Evolutionary conservation across 1,140 invertebrate genomes (phyloP), one percentile per base, ranked within the genome.

Genomic region (Tachypleus tridentatus): DNA sequence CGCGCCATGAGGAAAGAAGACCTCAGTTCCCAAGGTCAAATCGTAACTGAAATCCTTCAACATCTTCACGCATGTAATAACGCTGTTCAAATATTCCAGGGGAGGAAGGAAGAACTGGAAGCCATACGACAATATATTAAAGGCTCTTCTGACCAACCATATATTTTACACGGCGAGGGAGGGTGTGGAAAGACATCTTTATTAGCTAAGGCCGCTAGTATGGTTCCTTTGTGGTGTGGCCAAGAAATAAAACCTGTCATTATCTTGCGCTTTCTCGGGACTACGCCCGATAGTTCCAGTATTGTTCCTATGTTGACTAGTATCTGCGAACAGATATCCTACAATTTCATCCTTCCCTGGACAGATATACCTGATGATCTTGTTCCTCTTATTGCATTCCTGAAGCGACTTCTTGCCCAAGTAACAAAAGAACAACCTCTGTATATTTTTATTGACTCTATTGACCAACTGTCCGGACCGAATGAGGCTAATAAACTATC

Each of bases 101-200:
- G 96, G 0, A 82, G 95, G 59, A 90, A 94, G 76, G 87, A 92
- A 64, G 89, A 87, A 71, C 78, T 98, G 29, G 82, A 86, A 62
- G 85, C 81, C 68, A 93, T 96, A 54, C 82, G 88, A 72, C 78
- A 85, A 29, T 94, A 98, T 77, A 92, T 98, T 83, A 79, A 86
- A 63, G 89, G 86, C n/a, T 78, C 83, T 64, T 74, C 84, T 50
- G 87, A 91, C 72, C 89, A 92, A 75, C 93, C 93, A 9, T 79
- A 98, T 63, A 88, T 97, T n/a, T 80, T 98, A 64, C 93, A 93
- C 75, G 96, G 96, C 3, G 91, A 93, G 79, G 91, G 92, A 72
- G 96, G 96, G 50, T 98, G 94, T 74, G 96, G 96, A 3, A 99
- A 99, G 79, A 98, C 95, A 4, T 97, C 95, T 4, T 79, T 98